These are phyloP conservation scores for Griposia aprilina DNA, from an alignment of 2,888 invertebrate species.

Conservation along the genomic window DNA sequence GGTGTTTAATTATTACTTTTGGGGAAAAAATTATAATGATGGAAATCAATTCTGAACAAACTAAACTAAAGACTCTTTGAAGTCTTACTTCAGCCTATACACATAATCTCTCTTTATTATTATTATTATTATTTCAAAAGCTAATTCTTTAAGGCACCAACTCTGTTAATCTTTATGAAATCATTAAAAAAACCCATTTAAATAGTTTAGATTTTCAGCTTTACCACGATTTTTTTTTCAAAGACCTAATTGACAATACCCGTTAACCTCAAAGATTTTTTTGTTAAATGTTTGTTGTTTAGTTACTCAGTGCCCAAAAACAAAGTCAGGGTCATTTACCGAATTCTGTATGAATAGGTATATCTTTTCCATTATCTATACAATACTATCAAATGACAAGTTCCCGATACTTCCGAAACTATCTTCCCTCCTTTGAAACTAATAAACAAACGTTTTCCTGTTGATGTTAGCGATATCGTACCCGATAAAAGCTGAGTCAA, in stretches of 20 bases:
- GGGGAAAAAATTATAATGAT: neutral
- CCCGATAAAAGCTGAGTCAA: neutral
- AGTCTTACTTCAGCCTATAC: neutral
- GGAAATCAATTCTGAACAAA: neutral
- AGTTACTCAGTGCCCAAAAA: too few relatives aligned
- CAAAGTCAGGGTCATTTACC: neutral
- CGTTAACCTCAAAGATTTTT: neutral
- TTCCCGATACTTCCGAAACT: conserved; percentile 26
- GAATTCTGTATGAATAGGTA: neutral
- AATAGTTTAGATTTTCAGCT: neutral
- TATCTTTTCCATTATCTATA: conserved; percentile 12
- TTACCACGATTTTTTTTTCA: neutral
- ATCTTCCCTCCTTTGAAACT: conserved; percentile 22
- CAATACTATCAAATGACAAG: conserved; percentile 36
- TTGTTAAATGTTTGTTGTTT: too few relatives aligned
- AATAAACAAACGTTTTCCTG: conserved; percentile 43
- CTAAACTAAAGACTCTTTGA: neutral
- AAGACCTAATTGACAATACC: neutral
- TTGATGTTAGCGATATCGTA: conserved; percentile 23
- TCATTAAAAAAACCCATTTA: neutral
- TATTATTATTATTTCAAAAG: too few relatives aligned
- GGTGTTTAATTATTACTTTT: neutral
- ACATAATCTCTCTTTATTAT: neutral
- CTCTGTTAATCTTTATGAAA: neutral
- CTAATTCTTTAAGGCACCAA: neutral